phyloP scores from a whole-genome alignment of 2,888 invertebrate species.

The Aplocera efformata region DNA sequence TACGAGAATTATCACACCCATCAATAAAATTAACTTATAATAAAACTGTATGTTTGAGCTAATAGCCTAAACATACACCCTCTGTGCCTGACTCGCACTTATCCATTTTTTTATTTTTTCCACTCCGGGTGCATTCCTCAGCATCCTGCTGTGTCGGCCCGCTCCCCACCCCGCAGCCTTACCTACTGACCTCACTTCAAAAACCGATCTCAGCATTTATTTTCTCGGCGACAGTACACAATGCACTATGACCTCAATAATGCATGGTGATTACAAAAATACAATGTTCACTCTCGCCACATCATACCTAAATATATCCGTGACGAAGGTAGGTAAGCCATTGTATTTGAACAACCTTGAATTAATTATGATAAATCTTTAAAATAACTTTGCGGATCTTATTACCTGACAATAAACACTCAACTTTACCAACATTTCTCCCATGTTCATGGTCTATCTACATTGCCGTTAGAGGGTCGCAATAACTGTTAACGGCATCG shows the following conservation, averaged over 20 bases:
- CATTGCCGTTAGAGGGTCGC: constrained; percentile 27
- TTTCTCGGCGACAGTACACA: constrained; percentile 32
- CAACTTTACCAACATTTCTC: neutral
- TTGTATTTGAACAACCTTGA: constrained; percentile 16
- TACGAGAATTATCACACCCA: too few species aligned
- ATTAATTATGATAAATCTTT: constrained; percentile 6
- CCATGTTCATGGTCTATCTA: constrained; percentile 19
- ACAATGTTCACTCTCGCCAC: constrained; percentile 15
- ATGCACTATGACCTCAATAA: constrained; percentile 49
- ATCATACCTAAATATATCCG: constrained; percentile 29
- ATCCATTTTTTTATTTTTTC: too few species aligned
- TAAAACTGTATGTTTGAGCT: too few species aligned
- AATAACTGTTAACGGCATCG: constrained; percentile 27
- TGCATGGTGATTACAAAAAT: constrained; percentile 21
- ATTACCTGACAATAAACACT: too few species aligned
- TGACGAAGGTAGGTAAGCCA: constrained; percentile 17
- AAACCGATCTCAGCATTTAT: constrained; percentile 46
- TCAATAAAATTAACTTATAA: too few species aligned
- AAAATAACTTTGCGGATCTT: too few species aligned
- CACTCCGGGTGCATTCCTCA: constrained; percentile 7
- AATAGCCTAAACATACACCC: too few species aligned
- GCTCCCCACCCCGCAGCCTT: constrained; percentile 21
- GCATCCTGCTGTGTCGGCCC: constrained; percentile 22
- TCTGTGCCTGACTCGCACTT: too few species aligned
- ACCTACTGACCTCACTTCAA: constrained; percentile 45